phyloP scores from a whole-genome alignment of 2,797 vertebrate genomes.

The Sebastes itinus region DNA sequence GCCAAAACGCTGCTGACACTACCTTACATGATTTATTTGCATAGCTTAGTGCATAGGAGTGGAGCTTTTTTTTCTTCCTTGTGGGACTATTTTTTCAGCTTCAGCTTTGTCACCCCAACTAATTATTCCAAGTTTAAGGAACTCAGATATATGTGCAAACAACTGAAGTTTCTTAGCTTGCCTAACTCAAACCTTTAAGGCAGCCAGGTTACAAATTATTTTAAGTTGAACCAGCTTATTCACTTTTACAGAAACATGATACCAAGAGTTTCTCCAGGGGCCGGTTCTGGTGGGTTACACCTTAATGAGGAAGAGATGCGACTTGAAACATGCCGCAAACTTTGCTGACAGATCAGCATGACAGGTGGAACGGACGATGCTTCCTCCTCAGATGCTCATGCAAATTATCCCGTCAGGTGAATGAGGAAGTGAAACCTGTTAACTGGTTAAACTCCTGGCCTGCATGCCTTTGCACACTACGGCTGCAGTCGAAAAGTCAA shows the following conservation, averaged over 20 bases:
- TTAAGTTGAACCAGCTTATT: too few relatives aligned
- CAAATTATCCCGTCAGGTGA: constrained; percentile 60
- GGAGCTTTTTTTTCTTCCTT: neutral
- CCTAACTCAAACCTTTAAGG: too few relatives aligned
- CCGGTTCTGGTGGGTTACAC: neutral
- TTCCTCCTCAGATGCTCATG: constrained; percentile 61
- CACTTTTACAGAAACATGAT: neutral
- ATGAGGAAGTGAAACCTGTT: constrained; percentile 67
- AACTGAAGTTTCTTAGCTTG: neutral
- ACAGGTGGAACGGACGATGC: constrained; percentile 23
- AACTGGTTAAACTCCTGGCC: constrained; percentile 25
- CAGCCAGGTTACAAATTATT: too few relatives aligned
- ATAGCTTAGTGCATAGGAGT: constrained; percentile 7
- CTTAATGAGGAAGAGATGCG: constrained; percentile 32
- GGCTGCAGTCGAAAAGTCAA: too few relatives aligned
- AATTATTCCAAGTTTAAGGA: neutral
- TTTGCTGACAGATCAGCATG: neutral
- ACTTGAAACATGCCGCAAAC: neutral
- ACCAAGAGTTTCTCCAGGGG: neutral
- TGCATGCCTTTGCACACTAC: constrained; percentile 24
- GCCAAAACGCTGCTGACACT: neutral
- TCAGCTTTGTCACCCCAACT: neutral
- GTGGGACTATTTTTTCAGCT: neutral
- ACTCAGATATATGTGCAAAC: neutral
- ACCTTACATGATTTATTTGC: constrained; percentile 38